Evolutionary conservation across 2,113 vertebrate species (phyloP).

Genomic region (Anser brachyrhynchus): DNA sequence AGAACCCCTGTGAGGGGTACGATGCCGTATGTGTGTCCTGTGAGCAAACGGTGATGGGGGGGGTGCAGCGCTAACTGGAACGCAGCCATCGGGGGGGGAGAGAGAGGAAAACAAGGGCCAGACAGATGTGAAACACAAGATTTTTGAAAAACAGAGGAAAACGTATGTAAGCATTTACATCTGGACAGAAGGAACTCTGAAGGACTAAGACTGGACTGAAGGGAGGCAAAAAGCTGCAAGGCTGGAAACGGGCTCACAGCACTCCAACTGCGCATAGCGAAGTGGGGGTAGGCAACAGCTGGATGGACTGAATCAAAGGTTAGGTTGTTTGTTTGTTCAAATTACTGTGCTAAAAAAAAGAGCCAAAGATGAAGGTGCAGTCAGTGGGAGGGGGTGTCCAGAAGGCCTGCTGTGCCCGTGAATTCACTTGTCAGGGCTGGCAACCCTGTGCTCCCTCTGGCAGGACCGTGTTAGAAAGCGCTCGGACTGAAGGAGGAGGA

Average conservation of each 20-base stretch:
- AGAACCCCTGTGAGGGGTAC: not conserved
- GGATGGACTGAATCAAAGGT: not conserved
- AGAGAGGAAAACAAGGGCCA: not conserved
- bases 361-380: not conserved
- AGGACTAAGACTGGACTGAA: not conserved
- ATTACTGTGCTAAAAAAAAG: not conserved
- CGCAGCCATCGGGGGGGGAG: not conserved
- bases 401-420: not conserved
- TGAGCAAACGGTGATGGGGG: not conserved
- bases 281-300: not conserved
- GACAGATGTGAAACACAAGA: not conserved
- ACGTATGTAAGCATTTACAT: not conserved
- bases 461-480: not conserved
- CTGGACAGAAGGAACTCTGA: not conserved
- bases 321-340: not conserved
- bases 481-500: not conserved
- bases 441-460: not conserved
- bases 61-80: not conserved
- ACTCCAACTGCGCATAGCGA: not conserved
- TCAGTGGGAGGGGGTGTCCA: not conserved
- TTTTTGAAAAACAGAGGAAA: not conserved
- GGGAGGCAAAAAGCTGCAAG: not conserved
- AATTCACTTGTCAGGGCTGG: not conserved
- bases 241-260: not conserved
- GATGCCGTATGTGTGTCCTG: rapidly evolving